phyloP scores from a whole-genome alignment of 2,797 vertebrate genomes.

The Sternarchorhynchus goeldii region DNA sequence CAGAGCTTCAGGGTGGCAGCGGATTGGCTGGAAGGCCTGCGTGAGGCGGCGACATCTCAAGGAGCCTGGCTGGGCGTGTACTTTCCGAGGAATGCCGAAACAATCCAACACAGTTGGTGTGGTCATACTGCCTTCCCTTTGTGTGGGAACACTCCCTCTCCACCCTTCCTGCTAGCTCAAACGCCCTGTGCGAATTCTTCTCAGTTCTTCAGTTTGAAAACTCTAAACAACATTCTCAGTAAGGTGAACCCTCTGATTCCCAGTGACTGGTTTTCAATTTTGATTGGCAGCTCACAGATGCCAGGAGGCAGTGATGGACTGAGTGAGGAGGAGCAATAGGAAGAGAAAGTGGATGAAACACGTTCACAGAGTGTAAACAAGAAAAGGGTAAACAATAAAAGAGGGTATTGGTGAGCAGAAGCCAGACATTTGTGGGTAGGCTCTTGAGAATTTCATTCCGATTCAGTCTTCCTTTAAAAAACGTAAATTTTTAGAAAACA shows the following conservation, averaged over 20 bases:
- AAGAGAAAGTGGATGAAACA: background rate
- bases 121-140: slow-evolving; percentile 63
- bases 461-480: background rate
- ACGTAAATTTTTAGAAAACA: slow-evolving; percentile 4
- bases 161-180: slow-evolving; percentile 4
- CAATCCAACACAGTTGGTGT: slow-evolving; percentile 75
- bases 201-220: background rate
- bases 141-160: slow-evolving; percentile 29
- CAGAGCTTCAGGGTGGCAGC: slow-evolving; percentile 78
- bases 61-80: slow-evolving; percentile 55
- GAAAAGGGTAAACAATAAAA: background rate
- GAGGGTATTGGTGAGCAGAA: background rate
- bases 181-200: background rate
- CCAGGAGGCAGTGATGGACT: background rate
- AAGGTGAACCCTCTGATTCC: background rate
- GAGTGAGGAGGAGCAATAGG: background rate
- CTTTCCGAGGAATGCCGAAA: slow-evolving; percentile 70
- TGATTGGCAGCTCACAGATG: background rate
- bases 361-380: background rate
- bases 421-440: background rate
- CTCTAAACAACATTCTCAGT: background rate
- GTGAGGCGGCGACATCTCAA: slow-evolving; percentile 59
- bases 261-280: background rate
- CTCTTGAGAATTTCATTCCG: background rate
- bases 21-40: slow-evolving; percentile 76